A percentile compares a stretch with the other conserved stretches of the same genome.
Evolutionary conservation across 2,113 vertebrate genomes (phyloP).

Genomic region (Nymphicus hollandicus): DNA sequence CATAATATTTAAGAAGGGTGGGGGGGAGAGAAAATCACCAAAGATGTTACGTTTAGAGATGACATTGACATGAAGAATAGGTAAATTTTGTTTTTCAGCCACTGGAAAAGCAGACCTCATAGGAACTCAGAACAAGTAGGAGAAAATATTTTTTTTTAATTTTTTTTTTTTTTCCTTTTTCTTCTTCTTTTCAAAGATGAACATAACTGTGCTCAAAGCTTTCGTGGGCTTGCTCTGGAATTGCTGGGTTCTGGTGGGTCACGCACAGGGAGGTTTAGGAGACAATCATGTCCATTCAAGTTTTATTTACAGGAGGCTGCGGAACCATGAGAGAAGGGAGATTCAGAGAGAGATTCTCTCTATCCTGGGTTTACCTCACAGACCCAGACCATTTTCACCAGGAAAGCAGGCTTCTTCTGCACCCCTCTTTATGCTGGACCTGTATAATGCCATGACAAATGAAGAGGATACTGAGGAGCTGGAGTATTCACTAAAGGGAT

Average conservation of each 20-base stretch:
- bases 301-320: conserved; percentile 97
- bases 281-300: conserved; percentile 99
- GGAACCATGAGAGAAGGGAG: conserved; percentile 96
- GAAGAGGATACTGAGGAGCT: conserved; percentile 86
- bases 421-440: conserved; percentile 98
- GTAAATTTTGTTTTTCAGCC: conserved; percentile 74
- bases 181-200: conserved; percentile 81
- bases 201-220: conserved; percentile 78
- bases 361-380: conserved; percentile 96
- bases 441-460: conserved; percentile 96
- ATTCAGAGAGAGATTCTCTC: conserved; percentile 99
- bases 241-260: conserved; percentile 84
- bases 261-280: conserved; percentile 84
- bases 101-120: conserved; percentile 65
- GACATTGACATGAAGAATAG: conserved; percentile 81
- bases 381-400: conserved; percentile 95
- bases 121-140: conserved; percentile 64
- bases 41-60: conserved; percentile 72
- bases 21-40: conserved; percentile 69
- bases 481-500: conserved; percentile 78
- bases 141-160: conserved; percentile 23
- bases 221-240: conserved; percentile 88
- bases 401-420: conserved; percentile 95
- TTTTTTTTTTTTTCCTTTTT: conserved; percentile 34
- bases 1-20: conserved; percentile 72